Base-by-base conservation (phyloP, 2,888 invertebrate species). In the Drepanosiphum platanoidis region DNA sequence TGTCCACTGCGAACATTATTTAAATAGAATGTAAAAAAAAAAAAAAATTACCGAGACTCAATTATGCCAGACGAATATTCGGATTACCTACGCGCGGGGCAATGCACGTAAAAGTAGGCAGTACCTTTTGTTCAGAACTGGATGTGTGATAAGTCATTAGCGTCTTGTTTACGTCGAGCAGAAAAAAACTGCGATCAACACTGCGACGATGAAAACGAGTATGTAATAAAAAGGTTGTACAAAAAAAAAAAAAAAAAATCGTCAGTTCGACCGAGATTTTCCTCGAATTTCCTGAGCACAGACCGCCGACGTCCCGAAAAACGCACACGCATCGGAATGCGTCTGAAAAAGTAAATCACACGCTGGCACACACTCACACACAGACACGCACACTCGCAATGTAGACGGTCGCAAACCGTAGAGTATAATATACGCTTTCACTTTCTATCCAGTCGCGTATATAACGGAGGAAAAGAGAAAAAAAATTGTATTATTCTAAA, bases 371-470 rank as follows among this genome's bases (percentile, higher is more conserved):
- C 79, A 46, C 78, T 27, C 66, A 83, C 64, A 84, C 78, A 70
- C 80, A 30, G 30, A 46, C 77, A 66, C 68, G 58, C 70, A 77
- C 39, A 32, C 36, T 30, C 58, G 61, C 86, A 34, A 34, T 58
- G 58, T 61, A 52, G 64, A 58, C 72, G 22, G 72, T 39, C 61
- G 18, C 34, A 68, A 18, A 32, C 46, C 27, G 42, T 68, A n/a
- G n/a, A n/a, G n/a, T n/a, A n/a, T n/a, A n/a, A n/a, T n/a, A 72
- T 71, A 61, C 81, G 84, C 84, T 84, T 84, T 84, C 84, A 84
- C 84, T 84, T 84, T 84, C 70, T 66, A 74, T 74, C 72, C 58
- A 77, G 68, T 84, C 77, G 77, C 68, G 68, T 39, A 34, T 80
- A 82, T 82, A 82, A 74, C 30, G 75, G 74, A 46, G 66, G 15